Evolutionary conservation across 2,888 invertebrate species (phyloP), one percentile per base, ranked within the genome.

Genomic region (Agrotis exclamationis): DNA sequence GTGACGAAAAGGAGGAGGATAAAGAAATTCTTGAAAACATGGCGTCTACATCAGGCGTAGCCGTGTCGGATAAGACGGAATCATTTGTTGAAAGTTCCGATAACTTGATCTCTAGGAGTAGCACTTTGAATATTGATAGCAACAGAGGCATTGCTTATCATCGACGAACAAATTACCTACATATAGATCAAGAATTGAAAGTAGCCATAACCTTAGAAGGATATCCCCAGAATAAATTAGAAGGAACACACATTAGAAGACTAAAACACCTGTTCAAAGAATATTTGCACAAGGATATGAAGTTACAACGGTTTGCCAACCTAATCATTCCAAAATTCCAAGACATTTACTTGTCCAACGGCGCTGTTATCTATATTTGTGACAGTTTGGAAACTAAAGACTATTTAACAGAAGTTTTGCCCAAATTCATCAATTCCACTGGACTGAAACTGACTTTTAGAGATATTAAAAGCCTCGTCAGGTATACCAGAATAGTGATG

Each of bases 381-480:
- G 95, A 96, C 82, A 94, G 95, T 87, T 85, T 96, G 60, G 95
- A 96, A 85, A 95, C 95, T 5, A 95, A 92, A 77, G 95, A 95
- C 58, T 96, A 96, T 79, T 85, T 96, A 14, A 89, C 87, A 0
- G 95, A 95, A 66, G 83, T 94, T 16, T 76, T 96, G 24, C 93
- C 95, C 0, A 95, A 94, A 74, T 93, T 95, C 39, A 88, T 94
- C 7, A 92, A 92, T 50, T 93, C 94, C 0, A 95, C 95, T 1
- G 93, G 95, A 0, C 82, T 95, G 28, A 95, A 94, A 82, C 80
- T 96, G 6, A 88, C 86, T 0, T 94, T 95, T 85, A 92, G 91
- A 68, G 92, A 95, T 75, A 88, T 95, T 1, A 93, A 90, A 54
- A 87, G 87, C 54, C 84, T 96, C 28, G 92, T 95, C 4, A 89